phyloP scores from a whole-genome alignment of 2,113 vertebrate species.

The Chloropsis hardwickii region DNA sequence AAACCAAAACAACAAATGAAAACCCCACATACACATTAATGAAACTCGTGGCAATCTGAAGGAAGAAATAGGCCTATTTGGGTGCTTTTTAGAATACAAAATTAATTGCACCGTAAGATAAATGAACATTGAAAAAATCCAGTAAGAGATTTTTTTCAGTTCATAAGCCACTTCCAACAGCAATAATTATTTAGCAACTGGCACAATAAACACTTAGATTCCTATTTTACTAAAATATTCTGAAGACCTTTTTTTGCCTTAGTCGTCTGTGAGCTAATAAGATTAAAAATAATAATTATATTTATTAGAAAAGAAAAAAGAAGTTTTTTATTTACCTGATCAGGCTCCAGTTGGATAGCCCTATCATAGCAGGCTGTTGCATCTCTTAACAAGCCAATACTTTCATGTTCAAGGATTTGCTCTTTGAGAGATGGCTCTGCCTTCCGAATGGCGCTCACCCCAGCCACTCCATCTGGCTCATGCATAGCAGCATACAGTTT shows the following conservation, averaged over 20 bases:
- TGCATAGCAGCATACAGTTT: constrained; percentile 96
- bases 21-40: not conserved
- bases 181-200: not conserved
- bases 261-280: not conserved
- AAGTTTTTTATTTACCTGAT: constrained; percentile 77
- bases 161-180: not conserved
- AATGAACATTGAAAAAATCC: not conserved
- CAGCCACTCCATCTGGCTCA: constrained; percentile 94
- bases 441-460: constrained; percentile 91
- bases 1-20: not conserved
- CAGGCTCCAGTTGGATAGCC: constrained; percentile 94
- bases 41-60: not conserved
- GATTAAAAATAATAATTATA: not conserved
- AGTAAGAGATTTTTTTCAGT: not conserved
- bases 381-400: constrained; percentile 91
- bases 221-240: not conserved
- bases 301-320: not conserved
- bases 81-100: not conserved
- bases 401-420: constrained; percentile 97
- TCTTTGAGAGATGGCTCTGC: constrained; percentile 92
- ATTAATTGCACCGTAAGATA: not conserved
- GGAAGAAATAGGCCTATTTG: not conserved
- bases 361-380: constrained; percentile 96
- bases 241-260: not conserved
- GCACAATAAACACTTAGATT: not conserved